Percentiles rank a stretch among this genome's conserved stretches.
Evolutionary conservation across 2,113 vertebrate species (phyloP).

Genomic region (Suricata suricatta): DNA sequence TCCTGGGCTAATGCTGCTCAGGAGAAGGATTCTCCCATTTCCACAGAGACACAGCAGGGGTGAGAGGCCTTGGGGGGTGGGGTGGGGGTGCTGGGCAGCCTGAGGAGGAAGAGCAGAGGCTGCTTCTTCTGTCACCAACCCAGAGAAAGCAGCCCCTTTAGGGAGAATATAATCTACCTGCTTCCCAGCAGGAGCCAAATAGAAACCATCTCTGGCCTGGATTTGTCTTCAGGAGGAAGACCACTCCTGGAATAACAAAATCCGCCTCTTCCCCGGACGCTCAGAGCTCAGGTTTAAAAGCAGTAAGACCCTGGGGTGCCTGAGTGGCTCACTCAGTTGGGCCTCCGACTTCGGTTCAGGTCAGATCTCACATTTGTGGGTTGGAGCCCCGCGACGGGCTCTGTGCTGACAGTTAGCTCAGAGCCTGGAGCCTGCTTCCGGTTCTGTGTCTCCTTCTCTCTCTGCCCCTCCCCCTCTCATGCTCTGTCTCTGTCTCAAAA

Average conservation of each 20-base stretch:
- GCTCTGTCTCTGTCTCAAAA: no score
- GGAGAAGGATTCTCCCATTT: neutral
- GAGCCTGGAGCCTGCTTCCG: no score
- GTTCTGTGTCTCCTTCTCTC: no score
- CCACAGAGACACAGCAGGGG: neutral
- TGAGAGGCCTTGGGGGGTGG: neutral
- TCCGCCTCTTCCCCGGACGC: neutral
- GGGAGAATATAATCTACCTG: neutral
- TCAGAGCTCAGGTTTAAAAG: neutral
- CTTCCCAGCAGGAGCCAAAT: neutral
- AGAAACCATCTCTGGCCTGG: neutral
- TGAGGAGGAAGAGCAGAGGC: neutral
- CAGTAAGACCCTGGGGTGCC: neutral
- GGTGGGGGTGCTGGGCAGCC: no score
- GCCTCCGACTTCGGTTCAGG: no score
- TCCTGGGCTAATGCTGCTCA: neutral
- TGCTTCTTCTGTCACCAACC: neutral
- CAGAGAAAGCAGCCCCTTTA: neutral
- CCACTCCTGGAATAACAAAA: neutral
- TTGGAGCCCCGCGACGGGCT: no score
- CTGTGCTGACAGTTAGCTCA: no score
- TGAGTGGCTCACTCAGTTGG: no score
- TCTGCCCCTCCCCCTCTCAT: no score
- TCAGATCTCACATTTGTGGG: no score
- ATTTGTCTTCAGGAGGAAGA: neutral